Base-by-base conservation (phyloP, 2,888 invertebrate species). In the Therioaphis trifolii region DNA sequence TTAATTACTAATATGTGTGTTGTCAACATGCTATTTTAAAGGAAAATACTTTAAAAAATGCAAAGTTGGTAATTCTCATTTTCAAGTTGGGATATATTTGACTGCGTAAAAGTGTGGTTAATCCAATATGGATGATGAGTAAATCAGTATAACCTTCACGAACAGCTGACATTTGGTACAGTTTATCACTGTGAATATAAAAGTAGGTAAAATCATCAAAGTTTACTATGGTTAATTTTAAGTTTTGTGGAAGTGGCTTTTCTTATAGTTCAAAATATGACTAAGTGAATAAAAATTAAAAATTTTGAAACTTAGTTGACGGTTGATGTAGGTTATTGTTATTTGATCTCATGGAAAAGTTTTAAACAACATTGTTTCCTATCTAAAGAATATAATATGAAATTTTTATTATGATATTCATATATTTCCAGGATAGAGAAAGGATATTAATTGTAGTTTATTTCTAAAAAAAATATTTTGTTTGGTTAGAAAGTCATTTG, bases 141-240 rank as follows among this genome's bases (percentile, higher is more conserved):
- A 15, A 52, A 52, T 35, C 52, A 18, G 5, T 29, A 21, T 29
- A 49, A 24, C 15, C 5, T 77, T 66, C 14, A 29, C 1, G 66
- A 21, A 24, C 21, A 52, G 29, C 11, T 66, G 49, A 66, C 63
- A 77, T 66, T 11, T 66, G 77, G 49, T 52, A 35, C 15, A 49
- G 21, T 29, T 49, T 77, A 24, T 77, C 66, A 77, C 35, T 5
- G 15, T 61, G 15, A n/a, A n/a, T n/a, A n/a, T n/a, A 52, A 40
- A 15, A 24, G 66, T 11, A n/a, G 18, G 35, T 78, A 18, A 78
- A 52, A 78, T 78, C 18, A 78, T 35, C 21, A 52, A 78, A 68
- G 77, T 78, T 49, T 78, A 52, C 52, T 52, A 52, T 18, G 11
- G 12, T 52, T 66, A 78, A 66, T 78, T 66, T 35, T 35, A 68